These are phyloP conservation scores for Drosophila pseudoananassae DNA, from an alignment of 1,140 invertebrate genomes.

Conservation along the genomic window DNA sequence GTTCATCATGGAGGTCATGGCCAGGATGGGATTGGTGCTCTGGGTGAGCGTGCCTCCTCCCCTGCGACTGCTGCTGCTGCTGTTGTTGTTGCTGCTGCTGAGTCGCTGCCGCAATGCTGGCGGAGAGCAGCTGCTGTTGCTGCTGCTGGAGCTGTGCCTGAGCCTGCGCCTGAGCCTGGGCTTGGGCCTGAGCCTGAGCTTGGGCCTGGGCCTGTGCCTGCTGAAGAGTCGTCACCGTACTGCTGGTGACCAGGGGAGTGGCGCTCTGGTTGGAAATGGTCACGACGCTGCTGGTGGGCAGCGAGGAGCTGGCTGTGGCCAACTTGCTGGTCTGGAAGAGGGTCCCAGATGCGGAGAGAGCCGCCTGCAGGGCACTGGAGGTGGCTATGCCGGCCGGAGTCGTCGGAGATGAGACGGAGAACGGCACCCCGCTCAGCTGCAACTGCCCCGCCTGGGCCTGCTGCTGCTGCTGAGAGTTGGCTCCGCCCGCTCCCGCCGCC, in stretches of 20 bases:
- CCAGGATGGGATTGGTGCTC: conserved; percentile 75
- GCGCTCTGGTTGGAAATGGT: conserved; percentile 73
- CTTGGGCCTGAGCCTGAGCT: conserved; percentile 44
- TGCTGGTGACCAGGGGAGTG: conserved; percentile 74
- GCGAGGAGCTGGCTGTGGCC: conserved; percentile 42
- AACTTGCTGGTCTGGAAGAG: conserved; percentile 62
- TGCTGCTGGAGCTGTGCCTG: conserved; percentile 67
- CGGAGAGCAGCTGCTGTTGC: conserved; percentile 54
- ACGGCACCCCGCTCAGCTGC: conserved; percentile 70
- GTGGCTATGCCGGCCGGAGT: conserved; percentile 82
- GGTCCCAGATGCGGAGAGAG: conserved; percentile 48
- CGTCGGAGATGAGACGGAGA: conserved; percentile 84
- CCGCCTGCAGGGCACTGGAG: conserved; percentile 69
- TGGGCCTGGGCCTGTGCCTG: conserved; percentile 63
- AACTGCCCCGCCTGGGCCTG: conserved; percentile 39
- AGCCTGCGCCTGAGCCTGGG: conserved; percentile 36
- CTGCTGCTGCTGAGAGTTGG: conserved; percentile 29
- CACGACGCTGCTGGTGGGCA: conserved; percentile 70
- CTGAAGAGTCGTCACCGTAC: conserved; percentile 62
- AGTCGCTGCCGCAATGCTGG: conserved; percentile 59
- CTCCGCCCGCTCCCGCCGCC: conserved; percentile 64
- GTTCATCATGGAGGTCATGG: conserved; percentile 83
- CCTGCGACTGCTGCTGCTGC: conserved; percentile 36
- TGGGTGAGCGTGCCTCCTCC: conserved; percentile 65
- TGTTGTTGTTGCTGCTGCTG: conserved; percentile 62